Evolutionary conservation across 2,888 invertebrate species (phyloP), one percentile per base, ranked within the genome.

Genomic region (Phalera bucephala): DNA sequence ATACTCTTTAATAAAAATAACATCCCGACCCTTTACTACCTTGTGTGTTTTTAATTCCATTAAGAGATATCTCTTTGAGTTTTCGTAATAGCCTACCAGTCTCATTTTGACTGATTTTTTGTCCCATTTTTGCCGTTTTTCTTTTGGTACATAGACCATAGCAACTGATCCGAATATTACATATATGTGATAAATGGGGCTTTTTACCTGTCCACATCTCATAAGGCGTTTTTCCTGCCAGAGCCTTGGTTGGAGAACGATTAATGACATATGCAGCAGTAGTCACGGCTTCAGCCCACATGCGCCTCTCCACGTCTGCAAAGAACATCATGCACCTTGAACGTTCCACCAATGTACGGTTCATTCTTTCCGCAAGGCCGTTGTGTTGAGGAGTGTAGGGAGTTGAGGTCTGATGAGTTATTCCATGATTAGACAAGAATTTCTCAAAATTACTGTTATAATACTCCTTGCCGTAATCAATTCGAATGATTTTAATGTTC

Each of bases 401-500:
- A 12, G 21, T 35, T 8, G 40, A 31, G 0, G 31, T 40, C 23
- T 40, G 35, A 31, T 40, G 35, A n/a, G 11, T 27, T n/a, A 40
- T 40, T 11, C 35, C 31, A 31, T 12, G 12, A 25, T n/a, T n/a
- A 26, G 2, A 15, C 19, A 33, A n/a, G 13, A 12, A 33, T 1
- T 33, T 12, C 19, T 11, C 3, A 6, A 33, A 33, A n/a, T 9
- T 2, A 8, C 26, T 33, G 12, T 39, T 39, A 9, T 17, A 22
- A 13, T 40, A 35, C 22, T 40, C 35, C 8, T 31, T 27, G 5
- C 40, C 40, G 25, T 40, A 31, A 13, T 40, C 35, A 10, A 28
- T 32, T 1, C 34, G 21, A 9, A 40, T 11, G n/a, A 1, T 27
- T 44, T 52, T 48, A 4, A 52, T 50, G 27, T 36, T 42, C 1